Evolutionary conservation across 1,140 invertebrate species (phyloP), one percentile per base, ranked within the genome.

Genomic region (Arctopsyche grandis): DNA sequence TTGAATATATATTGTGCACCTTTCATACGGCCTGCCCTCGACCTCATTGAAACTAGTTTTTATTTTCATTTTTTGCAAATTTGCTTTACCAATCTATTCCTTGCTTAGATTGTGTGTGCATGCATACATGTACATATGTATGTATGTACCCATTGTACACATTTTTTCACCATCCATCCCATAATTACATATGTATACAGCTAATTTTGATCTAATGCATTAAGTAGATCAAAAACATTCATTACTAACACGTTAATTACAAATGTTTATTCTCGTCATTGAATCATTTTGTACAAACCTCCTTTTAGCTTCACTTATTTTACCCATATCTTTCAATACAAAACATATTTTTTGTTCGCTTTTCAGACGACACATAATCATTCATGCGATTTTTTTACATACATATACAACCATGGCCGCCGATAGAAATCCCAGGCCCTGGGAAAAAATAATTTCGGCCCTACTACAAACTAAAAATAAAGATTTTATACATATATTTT

Each of bases 1-100:
- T 26, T 12, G 63, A 66, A 12, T 22, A 16, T 7, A 22, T 12
- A 66, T 22, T 9, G 9, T 66, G 19, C 24, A 66, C 63, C 63
- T 66, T 29, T 66, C 63, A 22, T 22, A 66, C 24, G 5, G 21
- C 24, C 24, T 66, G 21, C 3, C 63, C 63, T 66, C 63, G 63
- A 66, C 63, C 63, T 26, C 63, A 66, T 66, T 66, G 21, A 12
- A 66, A 29, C 63, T 26, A 66, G 21, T 66, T 66, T 66, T 66
- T 66, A 24, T n/a, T n/a, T n/a, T n/a, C n/a, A 22, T 9, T 26
- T 21, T 60, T 66, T 66, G 63, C 63, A 29, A 66, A 66, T 66
- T 66, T 22, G 63, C 10, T 9, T 66, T 12, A 52, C 10, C 16
- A 52, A 52, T 52, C 16, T 52, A 52, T 52, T 52, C 48, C 12